These are phyloP conservation scores for Cephalopachus bancanus DNA, from an alignment of 2,797 vertebrate species.

Conservation along the genomic window DNA sequence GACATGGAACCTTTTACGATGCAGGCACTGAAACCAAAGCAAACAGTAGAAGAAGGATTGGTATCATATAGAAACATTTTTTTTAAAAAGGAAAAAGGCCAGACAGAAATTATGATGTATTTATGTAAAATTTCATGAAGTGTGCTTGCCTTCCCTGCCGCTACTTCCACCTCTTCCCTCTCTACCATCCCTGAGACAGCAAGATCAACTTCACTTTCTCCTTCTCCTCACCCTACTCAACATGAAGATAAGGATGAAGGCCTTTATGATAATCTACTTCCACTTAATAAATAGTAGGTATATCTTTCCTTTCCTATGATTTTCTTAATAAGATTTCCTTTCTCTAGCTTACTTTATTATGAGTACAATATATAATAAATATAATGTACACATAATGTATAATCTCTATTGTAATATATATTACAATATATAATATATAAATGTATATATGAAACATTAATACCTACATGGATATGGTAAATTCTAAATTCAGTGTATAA, in stretches of 20 bases:
- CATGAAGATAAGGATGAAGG: not conserved
- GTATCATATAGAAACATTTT: not conserved
- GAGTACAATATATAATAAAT: not conserved
- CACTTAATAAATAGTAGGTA: not conserved
- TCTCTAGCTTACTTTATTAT: not conserved
- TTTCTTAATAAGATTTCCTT: not conserved
- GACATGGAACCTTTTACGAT: not conserved
- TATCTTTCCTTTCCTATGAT: not conserved
- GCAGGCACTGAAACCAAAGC: not conserved
- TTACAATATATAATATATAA: not conserved
- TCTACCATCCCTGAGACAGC: not conserved
- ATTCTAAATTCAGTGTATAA: not conserved
- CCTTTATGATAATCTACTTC: not conserved
- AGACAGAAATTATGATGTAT: not conserved
- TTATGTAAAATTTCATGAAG: not conserved
- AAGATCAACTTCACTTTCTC: not conserved
- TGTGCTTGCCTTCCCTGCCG: not conserved
- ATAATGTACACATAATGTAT: not conserved
- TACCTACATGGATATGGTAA: not conserved
- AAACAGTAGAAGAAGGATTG: not conserved
- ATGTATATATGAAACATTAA: not conserved
- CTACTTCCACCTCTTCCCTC: not conserved
- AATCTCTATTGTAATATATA: too few species aligned
- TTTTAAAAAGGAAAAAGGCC: not conserved
- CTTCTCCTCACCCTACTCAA: not conserved